Percentiles rank a stretch among this genome's conserved stretches.
Conservation (phyloP, 2,113 vertebrate species). For the Tychaedon coryphoeus region DNA sequence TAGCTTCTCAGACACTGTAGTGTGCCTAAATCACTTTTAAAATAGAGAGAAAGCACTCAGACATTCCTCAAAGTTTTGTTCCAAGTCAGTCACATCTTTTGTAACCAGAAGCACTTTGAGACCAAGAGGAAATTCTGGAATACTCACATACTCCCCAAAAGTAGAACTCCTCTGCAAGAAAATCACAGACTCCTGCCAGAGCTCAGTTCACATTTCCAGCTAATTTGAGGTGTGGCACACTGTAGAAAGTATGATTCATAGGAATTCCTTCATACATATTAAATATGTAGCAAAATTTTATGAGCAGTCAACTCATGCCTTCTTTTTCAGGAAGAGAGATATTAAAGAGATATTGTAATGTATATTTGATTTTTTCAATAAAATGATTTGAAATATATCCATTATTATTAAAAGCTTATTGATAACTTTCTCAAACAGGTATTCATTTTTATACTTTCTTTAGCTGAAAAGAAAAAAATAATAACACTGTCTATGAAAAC, state of each 20-base stretch:
- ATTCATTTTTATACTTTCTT: not conserved
- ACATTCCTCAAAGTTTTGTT: not conserved
- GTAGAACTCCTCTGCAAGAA: not conserved
- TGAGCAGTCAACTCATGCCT: not conserved
- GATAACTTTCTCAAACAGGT: not conserved
- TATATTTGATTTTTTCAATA: not conserved
- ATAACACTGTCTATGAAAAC: not conserved
- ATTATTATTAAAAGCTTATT: not conserved
- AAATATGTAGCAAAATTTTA: not conserved
- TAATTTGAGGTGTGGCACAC: not conserved
- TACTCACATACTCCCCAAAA: not conserved
- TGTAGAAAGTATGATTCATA: not conserved
- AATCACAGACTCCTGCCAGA: not conserved
- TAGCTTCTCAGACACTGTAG: not conserved
- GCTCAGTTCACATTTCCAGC: not conserved
- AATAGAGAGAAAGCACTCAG: not conserved
- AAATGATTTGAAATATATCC: not conserved
- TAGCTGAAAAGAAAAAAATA: not conserved
- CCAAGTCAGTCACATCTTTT: not conserved
- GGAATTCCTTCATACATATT: not conserved
- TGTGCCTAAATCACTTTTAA: not conserved
- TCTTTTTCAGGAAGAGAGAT: not conserved
- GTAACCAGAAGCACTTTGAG: not conserved
- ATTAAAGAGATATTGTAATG: not conserved
- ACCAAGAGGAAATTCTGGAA: slow-evolving; percentile 30